Percentiles rank a stretch among this genome's conserved stretches.
phyloP scores from a whole-genome alignment of 1,140 invertebrate species.

The Wasmannia auropunctata region DNA sequence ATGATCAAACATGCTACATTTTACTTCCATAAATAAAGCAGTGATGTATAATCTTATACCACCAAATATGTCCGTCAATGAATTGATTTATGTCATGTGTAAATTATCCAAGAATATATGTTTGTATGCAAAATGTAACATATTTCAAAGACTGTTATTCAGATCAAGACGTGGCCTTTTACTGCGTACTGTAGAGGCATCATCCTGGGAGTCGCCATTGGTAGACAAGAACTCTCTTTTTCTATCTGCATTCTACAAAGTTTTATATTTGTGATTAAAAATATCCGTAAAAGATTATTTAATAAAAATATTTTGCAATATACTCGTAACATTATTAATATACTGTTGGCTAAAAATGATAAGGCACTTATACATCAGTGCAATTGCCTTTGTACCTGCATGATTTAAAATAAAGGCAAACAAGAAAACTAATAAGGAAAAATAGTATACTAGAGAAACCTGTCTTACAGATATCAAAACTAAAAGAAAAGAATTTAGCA shows the following conservation, averaged over 20 bases:
- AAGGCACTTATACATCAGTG: background rate
- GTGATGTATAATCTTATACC: background rate
- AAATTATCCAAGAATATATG: slow-evolving; percentile 42
- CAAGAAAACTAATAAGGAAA: background rate
- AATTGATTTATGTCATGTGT: slow-evolving; percentile 8
- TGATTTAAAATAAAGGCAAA: background rate
- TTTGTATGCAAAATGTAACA: slow-evolving; percentile 43
- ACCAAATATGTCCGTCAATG: background rate
- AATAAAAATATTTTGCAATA: background rate
- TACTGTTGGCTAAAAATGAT: background rate
- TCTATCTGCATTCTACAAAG: slow-evolving; percentile 79
- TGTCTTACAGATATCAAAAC: background rate
- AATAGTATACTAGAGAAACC: background rate
- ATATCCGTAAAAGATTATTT: background rate
- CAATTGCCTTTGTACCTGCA: background rate
- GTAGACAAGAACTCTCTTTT: slow-evolving; percentile 81
- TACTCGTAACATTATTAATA: background rate
- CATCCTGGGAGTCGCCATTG: slow-evolving; percentile 81
- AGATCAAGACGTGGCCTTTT: slow-evolving; percentile 83
- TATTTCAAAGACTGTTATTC: slow-evolving; percentile 78
- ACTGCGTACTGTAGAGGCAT: slow-evolving; percentile 77
- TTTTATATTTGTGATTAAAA: slow-evolving; percentile 28
- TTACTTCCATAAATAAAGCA: background rate
- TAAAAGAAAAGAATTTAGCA: background rate
- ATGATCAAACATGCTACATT: background rate